Conservation (phyloP, 2,113 vertebrate genomes). For the Atlantisia rogersi region DNA sequence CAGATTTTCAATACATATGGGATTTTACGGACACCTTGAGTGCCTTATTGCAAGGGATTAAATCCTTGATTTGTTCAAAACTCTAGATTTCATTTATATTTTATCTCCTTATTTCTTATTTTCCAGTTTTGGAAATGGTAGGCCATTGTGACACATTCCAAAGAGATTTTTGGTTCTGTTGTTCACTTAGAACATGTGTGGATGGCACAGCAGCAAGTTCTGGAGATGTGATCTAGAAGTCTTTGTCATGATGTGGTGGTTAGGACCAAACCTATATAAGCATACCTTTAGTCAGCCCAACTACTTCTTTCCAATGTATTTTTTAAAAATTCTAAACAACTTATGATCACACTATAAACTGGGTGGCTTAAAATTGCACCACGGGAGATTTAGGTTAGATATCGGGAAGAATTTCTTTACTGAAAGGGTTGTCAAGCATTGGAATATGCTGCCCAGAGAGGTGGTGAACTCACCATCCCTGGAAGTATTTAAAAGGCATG, state of each 20-base stretch:
- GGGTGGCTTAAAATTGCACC: too few relatives aligned
- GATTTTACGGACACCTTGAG: background rate
- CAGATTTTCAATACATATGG: background rate
- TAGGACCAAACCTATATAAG: background rate
- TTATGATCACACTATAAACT: background rate
- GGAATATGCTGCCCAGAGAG: too few relatives aligned
- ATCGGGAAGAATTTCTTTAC: too few relatives aligned
- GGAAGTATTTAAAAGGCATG: too few relatives aligned
- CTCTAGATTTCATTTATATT: background rate
- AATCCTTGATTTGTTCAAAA: background rate
- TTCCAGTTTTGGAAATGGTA: background rate
- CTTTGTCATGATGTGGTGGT: background rate
- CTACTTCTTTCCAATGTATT: background rate
- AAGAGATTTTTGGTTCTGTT: background rate
- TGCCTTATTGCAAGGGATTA: background rate
- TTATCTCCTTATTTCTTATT: background rate
- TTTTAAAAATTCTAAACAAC: background rate
- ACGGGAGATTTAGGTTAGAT: too few relatives aligned
- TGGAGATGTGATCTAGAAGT: background rate
- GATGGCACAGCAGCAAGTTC: background rate
- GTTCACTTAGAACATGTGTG: background rate
- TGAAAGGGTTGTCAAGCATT: too few relatives aligned
- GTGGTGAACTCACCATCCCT: too few relatives aligned
- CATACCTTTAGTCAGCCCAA: background rate
- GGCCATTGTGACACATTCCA: background rate